Conservation (phyloP, 2,888 invertebrate genomes). For the Euzophera pinguis region DNA sequence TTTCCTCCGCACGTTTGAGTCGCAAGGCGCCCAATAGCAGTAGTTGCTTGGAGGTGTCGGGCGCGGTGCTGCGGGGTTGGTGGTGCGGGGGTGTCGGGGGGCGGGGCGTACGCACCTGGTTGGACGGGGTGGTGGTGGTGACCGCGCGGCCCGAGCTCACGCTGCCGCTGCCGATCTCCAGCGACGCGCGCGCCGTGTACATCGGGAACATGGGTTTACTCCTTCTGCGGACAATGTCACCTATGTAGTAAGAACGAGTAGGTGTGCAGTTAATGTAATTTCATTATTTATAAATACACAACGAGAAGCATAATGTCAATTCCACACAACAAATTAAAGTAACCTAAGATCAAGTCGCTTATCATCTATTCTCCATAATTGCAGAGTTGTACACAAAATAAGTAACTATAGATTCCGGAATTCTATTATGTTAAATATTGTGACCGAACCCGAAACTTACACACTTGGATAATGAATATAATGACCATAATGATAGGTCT, state of each 20-base stretch:
- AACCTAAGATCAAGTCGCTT: too few relatives aligned
- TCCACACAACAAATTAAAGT: too few relatives aligned
- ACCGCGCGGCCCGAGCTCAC: conserved; percentile 75
- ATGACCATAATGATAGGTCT: too few relatives aligned
- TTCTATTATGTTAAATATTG: too few relatives aligned
- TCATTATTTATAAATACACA: too few relatives aligned
- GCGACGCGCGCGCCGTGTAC: conserved; percentile 75
- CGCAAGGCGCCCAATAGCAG: conserved; percentile 35
- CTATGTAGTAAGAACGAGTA: background rate
- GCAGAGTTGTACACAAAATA: too few relatives aligned
- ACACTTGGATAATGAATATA: too few relatives aligned
- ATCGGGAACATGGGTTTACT: conserved; percentile 70
- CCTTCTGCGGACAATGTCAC: conserved; percentile 53
- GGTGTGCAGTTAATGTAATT: too few relatives aligned
- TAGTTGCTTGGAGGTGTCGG: conserved; percentile 20
- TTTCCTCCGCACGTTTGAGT: conserved; percentile 18
- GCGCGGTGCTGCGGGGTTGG: conserved; percentile 14
- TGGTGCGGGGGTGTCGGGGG: conserved; percentile 20
- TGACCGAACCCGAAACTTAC: too few relatives aligned
- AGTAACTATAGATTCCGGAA: too few relatives aligned
- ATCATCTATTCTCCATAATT: too few relatives aligned
- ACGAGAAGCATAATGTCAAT: too few relatives aligned
- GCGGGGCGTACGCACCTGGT: conserved; percentile 67
- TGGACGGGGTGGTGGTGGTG: conserved; percentile 75
- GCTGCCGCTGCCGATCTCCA: conserved; percentile 75